phyloP scores from a whole-genome alignment of 2,113 vertebrate species.

The Acanthisitta chloris region DNA sequence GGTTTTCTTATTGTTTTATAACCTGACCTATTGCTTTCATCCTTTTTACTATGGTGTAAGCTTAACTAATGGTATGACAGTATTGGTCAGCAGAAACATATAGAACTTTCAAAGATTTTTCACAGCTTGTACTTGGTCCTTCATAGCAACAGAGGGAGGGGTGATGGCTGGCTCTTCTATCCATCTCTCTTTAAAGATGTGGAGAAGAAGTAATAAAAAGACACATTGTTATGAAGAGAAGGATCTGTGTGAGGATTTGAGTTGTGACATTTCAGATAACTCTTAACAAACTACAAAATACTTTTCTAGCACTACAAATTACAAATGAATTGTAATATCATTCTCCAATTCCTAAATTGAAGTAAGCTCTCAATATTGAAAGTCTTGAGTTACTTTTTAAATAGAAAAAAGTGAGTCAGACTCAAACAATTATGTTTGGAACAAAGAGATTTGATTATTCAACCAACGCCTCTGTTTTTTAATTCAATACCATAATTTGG shows the following conservation, averaged over 20 bases:
- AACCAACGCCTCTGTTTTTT: not conserved
- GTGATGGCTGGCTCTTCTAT: not conserved
- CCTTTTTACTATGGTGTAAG: not conserved
- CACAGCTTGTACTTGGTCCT: not conserved
- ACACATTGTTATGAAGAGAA: not conserved
- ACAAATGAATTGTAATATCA: not conserved
- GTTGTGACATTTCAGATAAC: not conserved
- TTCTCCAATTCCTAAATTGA: not conserved
- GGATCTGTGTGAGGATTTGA: not conserved
- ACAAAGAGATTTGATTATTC: constrained; percentile 29
- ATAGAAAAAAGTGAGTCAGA: constrained; percentile 25
- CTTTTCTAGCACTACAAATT: not conserved
- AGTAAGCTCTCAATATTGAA: not conserved
- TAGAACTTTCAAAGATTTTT: not conserved
- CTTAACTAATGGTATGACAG: not conserved
- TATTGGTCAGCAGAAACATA: not conserved
- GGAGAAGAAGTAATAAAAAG: not conserved
- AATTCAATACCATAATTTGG: not conserved
- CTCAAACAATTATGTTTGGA: not conserved
- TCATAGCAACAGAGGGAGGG: not conserved
- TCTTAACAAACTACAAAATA: not conserved
- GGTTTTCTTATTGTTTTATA: not conserved
- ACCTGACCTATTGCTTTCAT: not conserved
- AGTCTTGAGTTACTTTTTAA: not conserved
- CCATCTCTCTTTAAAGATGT: not conserved